Conservation (phyloP, 2,888 invertebrate species). For the Mayetiola destructor region DNA sequence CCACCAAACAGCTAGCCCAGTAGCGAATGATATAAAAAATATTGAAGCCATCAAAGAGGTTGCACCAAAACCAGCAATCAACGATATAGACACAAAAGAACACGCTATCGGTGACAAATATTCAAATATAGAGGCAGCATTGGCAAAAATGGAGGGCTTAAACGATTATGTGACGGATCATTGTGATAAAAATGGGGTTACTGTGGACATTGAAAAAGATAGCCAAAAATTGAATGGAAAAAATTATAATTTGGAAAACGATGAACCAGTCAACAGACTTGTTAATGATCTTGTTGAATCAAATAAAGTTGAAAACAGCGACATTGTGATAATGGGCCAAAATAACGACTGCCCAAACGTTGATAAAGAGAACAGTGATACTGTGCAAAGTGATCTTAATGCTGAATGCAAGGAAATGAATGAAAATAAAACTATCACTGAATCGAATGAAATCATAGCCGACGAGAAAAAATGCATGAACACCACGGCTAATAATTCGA, state of each 20-base stretch:
- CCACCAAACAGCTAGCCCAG: constrained; percentile 69
- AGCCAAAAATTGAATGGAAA: constrained; percentile 30
- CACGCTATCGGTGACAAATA: neutral
- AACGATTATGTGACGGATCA: constrained; percentile 32
- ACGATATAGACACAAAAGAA: neutral
- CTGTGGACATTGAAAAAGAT: constrained; percentile 21
- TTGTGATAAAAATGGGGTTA: constrained; percentile 4
- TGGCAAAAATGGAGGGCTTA: constrained; percentile 53
- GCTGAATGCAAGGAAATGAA: neutral
- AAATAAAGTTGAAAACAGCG: neutral
- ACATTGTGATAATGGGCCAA: neutral
- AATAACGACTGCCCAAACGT: too few relatives aligned
- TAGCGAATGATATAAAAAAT: constrained; percentile 26
- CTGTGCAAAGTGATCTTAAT: neutral
- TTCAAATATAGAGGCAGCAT: constrained; percentile 50
- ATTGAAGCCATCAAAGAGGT: constrained; percentile 14
- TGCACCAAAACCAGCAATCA: neutral
- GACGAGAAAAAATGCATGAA: too few relatives aligned
- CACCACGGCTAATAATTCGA: too few relatives aligned
- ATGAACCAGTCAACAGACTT: constrained; percentile 15
- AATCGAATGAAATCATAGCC: too few relatives aligned
- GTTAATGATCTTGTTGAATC: constrained; percentile 19
- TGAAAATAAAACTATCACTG: constrained; percentile 3
- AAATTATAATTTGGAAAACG: constrained; percentile 22
- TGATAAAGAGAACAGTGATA: too few relatives aligned